Percentiles rank a stretch among this genome's conserved stretches.
phyloP scores from a whole-genome alignment of 64 coral and sea anemone species.

The Montipora capricornis region DNA sequence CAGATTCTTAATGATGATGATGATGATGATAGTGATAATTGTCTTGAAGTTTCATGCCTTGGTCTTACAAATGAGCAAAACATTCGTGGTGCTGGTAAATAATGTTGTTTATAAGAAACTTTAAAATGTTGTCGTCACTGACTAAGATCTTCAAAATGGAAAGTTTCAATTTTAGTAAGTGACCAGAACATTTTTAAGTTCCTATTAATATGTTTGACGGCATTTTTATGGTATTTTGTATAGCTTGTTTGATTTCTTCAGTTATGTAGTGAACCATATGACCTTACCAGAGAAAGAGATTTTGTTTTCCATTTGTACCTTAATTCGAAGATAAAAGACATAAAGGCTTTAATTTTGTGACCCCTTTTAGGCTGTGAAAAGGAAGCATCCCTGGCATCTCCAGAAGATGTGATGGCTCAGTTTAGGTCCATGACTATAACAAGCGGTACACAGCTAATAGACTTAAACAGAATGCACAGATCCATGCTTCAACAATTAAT shows the following conservation, averaged over 20 bases:
- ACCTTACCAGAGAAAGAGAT: conserved; percentile 11
- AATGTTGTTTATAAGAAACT: conserved; percentile 14
- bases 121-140: conserved; percentile 12
- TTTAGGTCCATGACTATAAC: conserved; percentile 20
- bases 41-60: conserved; percentile 11
- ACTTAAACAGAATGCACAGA: conserved; percentile 72
- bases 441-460: conserved; percentile 60
- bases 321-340: conserved; percentile 13
- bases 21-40: conserved; percentile 13
- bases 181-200: conserved; percentile 12
- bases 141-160: conserved; percentile 6
- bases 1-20: background rate
- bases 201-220: conserved; percentile 12
- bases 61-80: conserved; percentile 12
- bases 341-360: conserved; percentile 13
- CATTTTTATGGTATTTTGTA: conserved; percentile 7
- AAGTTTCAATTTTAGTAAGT: conserved; percentile 14
- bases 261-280: conserved; percentile 6
- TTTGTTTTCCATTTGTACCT: conserved; percentile 12
- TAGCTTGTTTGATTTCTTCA: background rate
- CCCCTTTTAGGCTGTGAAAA: conserved; percentile 11
- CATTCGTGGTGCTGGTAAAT: conserved; percentile 11
- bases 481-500: conserved; percentile 66
- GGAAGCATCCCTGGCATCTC: background rate
- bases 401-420: conserved; percentile 10